Evolutionary conservation across 1,140 invertebrate genomes (phyloP), one percentile per base, ranked within the genome.

Genomic region (Himalopsyche phryganea): DNA sequence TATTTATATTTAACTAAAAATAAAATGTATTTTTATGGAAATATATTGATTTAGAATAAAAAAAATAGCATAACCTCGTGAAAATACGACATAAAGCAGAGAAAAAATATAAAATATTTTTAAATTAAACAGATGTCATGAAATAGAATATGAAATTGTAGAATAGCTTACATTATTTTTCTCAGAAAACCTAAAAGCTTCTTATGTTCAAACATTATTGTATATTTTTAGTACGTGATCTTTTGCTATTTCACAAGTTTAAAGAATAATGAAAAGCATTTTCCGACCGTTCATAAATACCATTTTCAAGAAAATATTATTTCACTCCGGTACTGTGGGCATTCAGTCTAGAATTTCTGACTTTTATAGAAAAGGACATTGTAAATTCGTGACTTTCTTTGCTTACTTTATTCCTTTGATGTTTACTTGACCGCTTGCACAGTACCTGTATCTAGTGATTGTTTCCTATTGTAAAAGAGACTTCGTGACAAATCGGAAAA

Each of bases 371-470:
- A 50, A 28, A 20, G 48, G 19, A 40, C 13, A 20, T 46, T 45
- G 50, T 51, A 54, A 62, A 58, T 53, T 51, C 48, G 45, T 46
- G 55, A 54, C 46, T 58, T 58, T 44, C 45, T 18, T 44, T 42
- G 53, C 46, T 61, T 51, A n/a, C 15, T 40, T 15, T 15, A 13
- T 40, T 40, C 38, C 15, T 45, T 45, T 45, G 42, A 45, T 45
- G 42, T 45, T 45, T n/a, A 19, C 42, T 19, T 45, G 42, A 15
- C 42, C 18, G 18, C 13, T 17, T 15, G 6, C 42, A 19, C 42
- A 11, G 42, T 45, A 45, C 15, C 6, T 45, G 42, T 19, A 17
- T 19, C 14, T 15, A 45, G 18, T 11, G 18, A 45, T 45, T 45
- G 18, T 19, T 45, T 45, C 15, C 42, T 19, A 15, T 15, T 11